Conservation (phyloP, 2,888 invertebrate genomes). For the Pollenia amentaria region DNA sequence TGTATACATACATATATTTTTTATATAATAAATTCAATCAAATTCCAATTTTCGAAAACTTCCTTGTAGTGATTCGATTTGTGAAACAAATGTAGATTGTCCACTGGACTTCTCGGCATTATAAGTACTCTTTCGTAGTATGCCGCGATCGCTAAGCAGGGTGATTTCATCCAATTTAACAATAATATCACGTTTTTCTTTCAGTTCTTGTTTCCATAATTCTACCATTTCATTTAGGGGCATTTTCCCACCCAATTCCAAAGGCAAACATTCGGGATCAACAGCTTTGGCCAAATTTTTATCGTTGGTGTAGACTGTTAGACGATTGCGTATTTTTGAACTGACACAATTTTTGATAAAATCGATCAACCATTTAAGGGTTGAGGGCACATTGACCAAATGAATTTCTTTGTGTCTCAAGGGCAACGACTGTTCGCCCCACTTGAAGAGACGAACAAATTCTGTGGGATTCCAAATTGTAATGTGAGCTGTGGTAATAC, state of each 20-base stretch:
- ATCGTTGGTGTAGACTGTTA: conserved; percentile 87
- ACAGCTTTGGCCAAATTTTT: conserved; percentile 87
- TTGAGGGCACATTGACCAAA: conserved; percentile 89
- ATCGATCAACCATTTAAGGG: conserved; percentile 91
- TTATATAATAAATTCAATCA: conserved; percentile 83
- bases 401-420: conserved; percentile 92
- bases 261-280: conserved; percentile 88
- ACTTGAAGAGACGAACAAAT: conserved; percentile 89
- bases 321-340: conserved; percentile 89
- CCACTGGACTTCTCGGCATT: conserved; percentile 81
- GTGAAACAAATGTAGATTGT: conserved; percentile 81
- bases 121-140: conserved; percentile 83
- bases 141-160: conserved; percentile 88
- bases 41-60: conserved; percentile 90
- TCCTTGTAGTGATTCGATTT: conserved; percentile 85
- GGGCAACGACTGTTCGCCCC: conserved; percentile 93
- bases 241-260: conserved; percentile 89
- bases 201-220: conserved; percentile 88
- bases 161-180: conserved; percentile 88
- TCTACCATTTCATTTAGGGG: conserved; percentile 90
- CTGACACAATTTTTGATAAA: conserved; percentile 89
- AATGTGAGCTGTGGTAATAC: conserved; percentile 87
- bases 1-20: too few relatives aligned
- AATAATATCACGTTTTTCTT: conserved; percentile 86
- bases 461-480: conserved; percentile 91